These are phyloP conservation scores for Zoroaster sp. DNA, from an alignment of 53 echinoderm and acorn worm genomes.

Conservation along the genomic window DNA sequence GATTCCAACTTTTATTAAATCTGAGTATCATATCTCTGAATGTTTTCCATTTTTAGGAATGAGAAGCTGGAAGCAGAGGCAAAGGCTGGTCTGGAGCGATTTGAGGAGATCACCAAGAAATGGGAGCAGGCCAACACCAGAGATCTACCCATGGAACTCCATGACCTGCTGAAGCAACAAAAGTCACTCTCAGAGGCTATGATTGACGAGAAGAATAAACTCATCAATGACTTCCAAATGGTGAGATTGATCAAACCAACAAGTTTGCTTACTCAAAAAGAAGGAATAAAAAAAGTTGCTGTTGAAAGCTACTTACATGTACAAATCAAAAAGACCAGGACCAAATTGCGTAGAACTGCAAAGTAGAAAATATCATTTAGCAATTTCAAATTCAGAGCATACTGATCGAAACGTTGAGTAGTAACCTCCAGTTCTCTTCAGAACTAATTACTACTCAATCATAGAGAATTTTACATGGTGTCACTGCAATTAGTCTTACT, in stretches of 20 bases:
- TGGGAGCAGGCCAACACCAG: constrained; percentile 87
- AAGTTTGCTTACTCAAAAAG: too few species aligned
- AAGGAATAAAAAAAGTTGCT: background rate
- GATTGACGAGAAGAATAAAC: constrained; percentile 99
- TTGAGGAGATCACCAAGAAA: constrained; percentile 99
- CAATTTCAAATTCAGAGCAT: too few species aligned
- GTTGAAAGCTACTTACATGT: background rate
- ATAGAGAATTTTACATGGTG: too few species aligned
- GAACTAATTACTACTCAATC: too few species aligned
- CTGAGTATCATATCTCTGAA: background rate
- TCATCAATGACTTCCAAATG: constrained; percentile 99
- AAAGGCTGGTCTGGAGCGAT: constrained; percentile 93
- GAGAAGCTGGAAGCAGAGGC: constrained; percentile 99
- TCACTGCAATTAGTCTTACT: too few species aligned
- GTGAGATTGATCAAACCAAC: constrained; percentile 36
- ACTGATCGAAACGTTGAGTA: too few species aligned
- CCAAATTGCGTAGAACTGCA: too few species aligned
- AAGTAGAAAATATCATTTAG: too few species aligned
- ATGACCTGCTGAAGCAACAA: constrained; percentile 94
- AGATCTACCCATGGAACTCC: constrained; percentile 93
- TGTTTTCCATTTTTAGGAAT: constrained; percentile 53
- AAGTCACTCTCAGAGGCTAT: constrained; percentile 98
- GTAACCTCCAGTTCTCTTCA: too few species aligned
- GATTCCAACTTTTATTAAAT: too few species aligned
- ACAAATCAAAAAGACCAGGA: too few species aligned